Percentiles rank a stretch among this genome's conserved stretches.
These are phyloP conservation scores for Diplodus puntazzo DNA, from an alignment of 2,797 vertebrate species.

Conservation along the genomic window DNA sequence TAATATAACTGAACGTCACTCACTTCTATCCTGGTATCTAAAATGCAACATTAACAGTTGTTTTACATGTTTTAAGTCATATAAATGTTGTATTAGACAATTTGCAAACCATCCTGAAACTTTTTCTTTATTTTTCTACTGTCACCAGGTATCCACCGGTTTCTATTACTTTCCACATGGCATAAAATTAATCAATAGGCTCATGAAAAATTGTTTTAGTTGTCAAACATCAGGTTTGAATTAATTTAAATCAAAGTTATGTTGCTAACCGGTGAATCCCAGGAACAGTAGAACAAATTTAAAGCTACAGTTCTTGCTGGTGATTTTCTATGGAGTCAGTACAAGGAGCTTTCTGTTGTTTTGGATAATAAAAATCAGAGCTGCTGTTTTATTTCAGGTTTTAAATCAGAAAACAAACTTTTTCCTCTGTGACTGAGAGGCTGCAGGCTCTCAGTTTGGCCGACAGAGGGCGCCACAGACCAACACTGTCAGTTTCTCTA, in stretches of 20 bases:
- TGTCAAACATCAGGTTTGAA: background rate
- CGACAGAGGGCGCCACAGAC: background rate
- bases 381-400: background rate
- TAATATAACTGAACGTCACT: no score
- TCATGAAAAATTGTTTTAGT: background rate
- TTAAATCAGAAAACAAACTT: background rate
- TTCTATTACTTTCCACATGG: no score
- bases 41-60: no score
- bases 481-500: rapidly evolving
- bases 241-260: background rate
- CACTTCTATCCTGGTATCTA: no score
- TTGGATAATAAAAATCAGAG: background rate
- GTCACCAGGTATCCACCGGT: background rate
- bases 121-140: background rate
- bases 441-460: background rate
- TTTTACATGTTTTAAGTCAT: no score
- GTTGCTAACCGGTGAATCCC: background rate
- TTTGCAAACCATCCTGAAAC: background rate
- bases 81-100: no score
- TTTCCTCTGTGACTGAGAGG: background rate
- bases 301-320: no score
- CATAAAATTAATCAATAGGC: background rate
- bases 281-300: no score
- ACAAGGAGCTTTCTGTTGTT: no score
- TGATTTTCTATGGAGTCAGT: no score